Base-by-base conservation (phyloP, 2,888 invertebrate species). In the Amphipoea oculea region DNA sequence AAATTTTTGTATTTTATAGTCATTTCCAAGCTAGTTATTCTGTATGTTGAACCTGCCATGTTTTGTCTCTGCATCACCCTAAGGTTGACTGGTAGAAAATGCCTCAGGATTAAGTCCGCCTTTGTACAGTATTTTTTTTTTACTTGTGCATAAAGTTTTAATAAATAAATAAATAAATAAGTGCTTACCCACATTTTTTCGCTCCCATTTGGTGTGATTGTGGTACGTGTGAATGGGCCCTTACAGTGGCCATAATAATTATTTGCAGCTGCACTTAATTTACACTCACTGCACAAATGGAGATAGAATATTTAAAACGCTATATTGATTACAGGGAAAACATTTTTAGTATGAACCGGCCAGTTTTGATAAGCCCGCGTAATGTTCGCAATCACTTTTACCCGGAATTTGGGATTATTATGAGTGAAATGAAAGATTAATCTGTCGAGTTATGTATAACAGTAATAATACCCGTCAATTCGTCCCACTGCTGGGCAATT, bases 271-370 rank as follows among this genome's bases (percentile, higher is more conserved):
- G 0, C n/a, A 42, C 17, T 7, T 63, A 60, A 54, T 51, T 73
- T 11, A 66, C 17, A 48, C 14, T 36, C 70, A 48, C 60, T 74
- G 80, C 57, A 79, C 60, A 62, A 76, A 75, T 62, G 48, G 1
- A 74, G 82, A 84, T 85, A 75, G 40, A 72, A 74, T 77, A 77
- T 74, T 76, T 63, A 84, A 73, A 74, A 60, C 60, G 20, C 11
- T 17, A 36, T 74, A 74, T 68, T 68, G 5, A 84, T 71, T 40
- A 71, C 45, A 51, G 0, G 20, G 5, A 45, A 29, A 54, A 45
- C 20, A 63, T 60, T 81, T 71, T 71, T 63, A 23, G 5, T 69
- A 14, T 51, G 7, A 42, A n/a, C 23, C 1, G 20, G 36, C n/a
- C 23, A 65, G 0, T 65, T 77, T 73, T 69, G 11, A 20, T 76